Percentiles rank a stretch among this genome's conserved stretches.
These are phyloP conservation scores for Paratrypauchen microcephalus DNA, from an alignment of 2,797 vertebrate species.

Conservation along the genomic window DNA sequence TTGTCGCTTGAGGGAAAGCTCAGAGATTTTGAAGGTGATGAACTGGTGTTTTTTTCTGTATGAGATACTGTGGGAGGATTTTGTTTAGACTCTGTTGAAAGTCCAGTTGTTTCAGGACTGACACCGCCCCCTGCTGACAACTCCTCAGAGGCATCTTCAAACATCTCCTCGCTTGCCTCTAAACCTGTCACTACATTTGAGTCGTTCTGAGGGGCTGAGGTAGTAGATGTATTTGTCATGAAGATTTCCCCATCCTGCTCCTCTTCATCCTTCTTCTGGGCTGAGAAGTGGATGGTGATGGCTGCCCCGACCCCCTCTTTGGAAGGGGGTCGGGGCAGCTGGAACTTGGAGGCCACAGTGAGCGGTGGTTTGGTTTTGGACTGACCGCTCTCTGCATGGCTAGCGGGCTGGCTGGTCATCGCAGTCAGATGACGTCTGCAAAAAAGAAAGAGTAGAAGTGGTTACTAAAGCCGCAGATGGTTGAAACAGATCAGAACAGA, in stretches of 20 bases:
- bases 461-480: background rate
- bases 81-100: constrained; percentile 46
- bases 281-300: constrained; percentile 95
- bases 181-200: constrained; percentile 86
- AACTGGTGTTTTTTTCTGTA: constrained; percentile 62
- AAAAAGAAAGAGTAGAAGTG: constrained; percentile 14
- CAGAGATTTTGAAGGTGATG: constrained; percentile 81
- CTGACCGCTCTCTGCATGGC: constrained; percentile 86
- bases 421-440: constrained; percentile 80
- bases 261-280: constrained; percentile 91
- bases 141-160: constrained; percentile 71
- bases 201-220: constrained; percentile 74
- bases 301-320: too few relatives aligned
- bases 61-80: constrained; percentile 54
- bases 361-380: constrained; percentile 82
- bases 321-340: constrained; percentile 88
- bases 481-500: too few relatives aligned
- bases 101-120: constrained; percentile 44
- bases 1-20: constrained; percentile 83
- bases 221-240: constrained; percentile 59
- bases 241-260: constrained; percentile 87
- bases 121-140: constrained; percentile 53
- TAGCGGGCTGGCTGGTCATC: constrained; percentile 90
- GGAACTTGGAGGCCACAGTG: constrained; percentile 83
- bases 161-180: constrained; percentile 92